Evolutionary conservation across 1,140 invertebrate genomes (phyloP).

Genomic region (Anastrepha ludens): DNA sequence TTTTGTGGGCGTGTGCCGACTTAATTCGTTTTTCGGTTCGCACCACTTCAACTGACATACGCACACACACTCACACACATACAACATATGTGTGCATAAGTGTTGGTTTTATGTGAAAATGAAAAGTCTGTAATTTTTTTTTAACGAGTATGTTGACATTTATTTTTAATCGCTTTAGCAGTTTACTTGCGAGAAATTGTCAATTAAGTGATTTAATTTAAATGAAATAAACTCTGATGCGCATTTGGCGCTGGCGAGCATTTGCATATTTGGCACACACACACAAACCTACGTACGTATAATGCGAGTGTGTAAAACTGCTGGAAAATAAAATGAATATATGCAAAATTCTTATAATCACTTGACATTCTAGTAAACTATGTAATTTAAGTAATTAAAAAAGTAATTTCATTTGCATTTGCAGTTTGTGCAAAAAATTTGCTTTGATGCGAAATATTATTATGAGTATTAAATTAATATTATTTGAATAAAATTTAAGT

Average conservation of each 20-base stretch:
- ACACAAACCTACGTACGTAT: neutral
- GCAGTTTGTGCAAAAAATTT: no score
- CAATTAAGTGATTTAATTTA: slow-evolving; percentile 52
- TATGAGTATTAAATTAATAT: no score
- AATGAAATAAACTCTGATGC: slow-evolving; percentile 40
- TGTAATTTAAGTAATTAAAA: neutral
- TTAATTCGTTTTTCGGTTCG: slow-evolving; percentile 35
- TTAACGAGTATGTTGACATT: slow-evolving; percentile 4
- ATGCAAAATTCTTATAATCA: slow-evolving; percentile 41
- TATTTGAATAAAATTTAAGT: no score
- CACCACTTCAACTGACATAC: slow-evolving; percentile 19
- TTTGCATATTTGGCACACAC: neutral
- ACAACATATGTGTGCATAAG: neutral
- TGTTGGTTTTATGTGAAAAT: slow-evolving; percentile 20
- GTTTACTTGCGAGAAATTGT: slow-evolving; percentile 36
- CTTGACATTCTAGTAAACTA: slow-evolving; percentile 14
- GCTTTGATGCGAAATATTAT: no score
- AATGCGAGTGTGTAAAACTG: neutral
- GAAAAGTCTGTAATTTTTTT: slow-evolving; percentile 23
- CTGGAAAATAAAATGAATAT: neutral
- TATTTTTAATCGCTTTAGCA: slow-evolving; percentile 51
- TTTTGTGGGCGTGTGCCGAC: slow-evolving; percentile 39
- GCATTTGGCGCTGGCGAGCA: neutral
- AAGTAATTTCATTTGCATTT: neutral
- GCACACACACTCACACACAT: slow-evolving; percentile 3